Percentiles rank a stretch among this genome's conserved stretches.
Evolutionary conservation across 1,140 invertebrate species (phyloP).

Genomic region (Drosophila miranda): DNA sequence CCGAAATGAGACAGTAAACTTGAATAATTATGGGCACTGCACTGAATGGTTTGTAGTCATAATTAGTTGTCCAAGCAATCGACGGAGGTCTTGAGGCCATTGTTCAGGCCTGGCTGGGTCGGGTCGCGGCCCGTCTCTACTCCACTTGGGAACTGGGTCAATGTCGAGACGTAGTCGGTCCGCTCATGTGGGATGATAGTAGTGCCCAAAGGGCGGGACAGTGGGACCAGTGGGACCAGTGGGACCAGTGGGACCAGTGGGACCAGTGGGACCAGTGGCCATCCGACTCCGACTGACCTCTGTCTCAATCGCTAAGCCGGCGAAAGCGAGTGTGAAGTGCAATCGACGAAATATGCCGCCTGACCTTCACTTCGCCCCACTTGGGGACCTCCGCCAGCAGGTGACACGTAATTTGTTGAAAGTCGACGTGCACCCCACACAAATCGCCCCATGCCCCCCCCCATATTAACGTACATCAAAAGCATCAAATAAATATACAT

Average conservation of each 20-base stretch:
- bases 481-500: constrained; percentile 9
- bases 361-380: constrained; percentile 35
- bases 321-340: constrained; percentile 3
- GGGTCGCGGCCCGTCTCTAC: constrained; percentile 6
- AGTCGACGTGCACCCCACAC: constrained; percentile 63
- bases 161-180: constrained; percentile 57
- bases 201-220: constrained; percentile 12
- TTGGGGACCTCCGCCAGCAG: constrained; percentile 33
- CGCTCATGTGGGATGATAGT: constrained; percentile 30
- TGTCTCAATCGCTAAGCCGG: constrained; percentile 6
- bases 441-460: constrained; percentile 31
- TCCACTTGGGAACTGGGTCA: constrained; percentile 59
- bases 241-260: background rate
- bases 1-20: constrained; percentile 20
- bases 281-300: constrained; percentile 15
- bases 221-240: background rate
- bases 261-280: no score
- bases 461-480: constrained; percentile 51
- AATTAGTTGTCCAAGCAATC: constrained; percentile 73
- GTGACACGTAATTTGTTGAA: constrained; percentile 71
- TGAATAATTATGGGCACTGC: constrained; percentile 55
- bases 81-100: constrained; percentile 17
- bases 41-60: constrained; percentile 39
- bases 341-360: constrained; percentile 1
- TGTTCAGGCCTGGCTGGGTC: constrained; percentile 38